Evolutionary conservation across 2,113 vertebrate genomes (phyloP).

Genomic region (Isurus oxyrinchus): DNA sequence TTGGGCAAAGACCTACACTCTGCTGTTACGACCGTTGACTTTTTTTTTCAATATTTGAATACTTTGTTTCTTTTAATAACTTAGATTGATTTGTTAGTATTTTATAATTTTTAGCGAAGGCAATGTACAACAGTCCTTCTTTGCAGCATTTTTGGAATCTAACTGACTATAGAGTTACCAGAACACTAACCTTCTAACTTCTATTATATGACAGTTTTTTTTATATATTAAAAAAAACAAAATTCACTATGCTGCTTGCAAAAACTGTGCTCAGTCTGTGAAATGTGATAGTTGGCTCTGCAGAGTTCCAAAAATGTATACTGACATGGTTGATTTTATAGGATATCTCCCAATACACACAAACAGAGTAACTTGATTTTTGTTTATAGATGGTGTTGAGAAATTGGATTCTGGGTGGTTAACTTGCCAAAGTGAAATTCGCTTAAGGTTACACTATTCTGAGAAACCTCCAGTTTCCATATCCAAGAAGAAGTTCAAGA

Average conservation of each 20-base stretch:
- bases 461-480: constrained; percentile 82
- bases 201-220: background rate
- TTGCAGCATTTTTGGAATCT: background rate
- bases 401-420: constrained; percentile 90
- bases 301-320: background rate
- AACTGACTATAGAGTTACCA: background rate
- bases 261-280: background rate
- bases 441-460: constrained; percentile 86
- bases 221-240: no score
- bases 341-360: background rate
- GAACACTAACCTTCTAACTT: background rate
- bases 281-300: background rate
- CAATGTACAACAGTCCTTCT: background rate
- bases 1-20: background rate
- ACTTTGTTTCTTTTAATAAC: background rate
- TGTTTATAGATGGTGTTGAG: constrained; percentile 67
- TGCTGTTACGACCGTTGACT: background rate
- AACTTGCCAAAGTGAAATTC: constrained; percentile 92
- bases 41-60: background rate
- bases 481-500: constrained; percentile 95
- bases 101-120: background rate
- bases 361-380: constrained; percentile 10
- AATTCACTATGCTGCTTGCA: background rate
- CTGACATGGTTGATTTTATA: background rate
- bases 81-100: background rate